Base-by-base conservation (phyloP, 1,140 invertebrate genomes). In the Leptinotarsa defecta region DNA sequence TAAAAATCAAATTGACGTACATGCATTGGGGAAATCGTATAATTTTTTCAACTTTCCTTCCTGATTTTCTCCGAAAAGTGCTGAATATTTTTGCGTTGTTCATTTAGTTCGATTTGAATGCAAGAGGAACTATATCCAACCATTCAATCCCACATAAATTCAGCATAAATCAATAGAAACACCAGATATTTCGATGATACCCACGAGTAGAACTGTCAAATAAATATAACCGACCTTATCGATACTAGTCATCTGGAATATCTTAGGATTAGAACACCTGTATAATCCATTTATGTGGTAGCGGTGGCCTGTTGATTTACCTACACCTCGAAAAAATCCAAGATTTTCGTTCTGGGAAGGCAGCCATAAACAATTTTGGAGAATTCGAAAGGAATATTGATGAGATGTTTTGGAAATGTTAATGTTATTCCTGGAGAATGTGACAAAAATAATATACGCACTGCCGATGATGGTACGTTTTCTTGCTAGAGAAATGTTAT, bases 371-470 rank as follows among this genome's bases (percentile, higher is more conserved):
- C 71, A 65, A 73, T 73, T 73, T 73, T 73, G 71, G 71, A 65
- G 71, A 73, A 73, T 73, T 65, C 71, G 71, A 73, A 48, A 19
- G 48, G 71, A 73, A 73, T 73, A 73, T 73, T 73, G 71, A 73
- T 73, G 71, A 73, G 71, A 73, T 64, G 62, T 27, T 65, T 65
- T 64, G 17, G 22, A 73, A 48, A 65, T 73, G 61, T 73, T 73
- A 73, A 73, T 65, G 71, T 73, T 65, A 65, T 43, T 73, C 67
- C 64, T 73, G 71, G 63, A 65, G 71, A 73, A 73, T 73, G 71
- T 73, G 71, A 73, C 71, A 65, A 73, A 73, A 73, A 73, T 73
- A 73, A 73, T 73, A 73, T 65, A 73, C 63, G 71, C 48, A 73
- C 61, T 73, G 24, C 61, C 48, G 34, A 65, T 43, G 52, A 15